Evolutionary conservation across 2,888 invertebrate species (phyloP).

Genomic region (Drosophila incognita): DNA sequence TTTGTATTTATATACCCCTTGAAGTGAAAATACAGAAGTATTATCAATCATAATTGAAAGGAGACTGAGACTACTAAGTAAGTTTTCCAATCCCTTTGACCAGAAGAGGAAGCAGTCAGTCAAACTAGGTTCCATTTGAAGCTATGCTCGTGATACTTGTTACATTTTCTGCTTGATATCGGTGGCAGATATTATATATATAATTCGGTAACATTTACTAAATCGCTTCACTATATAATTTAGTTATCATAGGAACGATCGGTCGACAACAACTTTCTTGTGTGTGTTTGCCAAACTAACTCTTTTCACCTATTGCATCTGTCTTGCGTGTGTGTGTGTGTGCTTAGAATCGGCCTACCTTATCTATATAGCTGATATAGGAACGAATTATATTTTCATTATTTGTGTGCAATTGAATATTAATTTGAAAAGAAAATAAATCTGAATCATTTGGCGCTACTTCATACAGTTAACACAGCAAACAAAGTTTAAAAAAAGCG

Average conservation of each 20-base stretch:
- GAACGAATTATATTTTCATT: background rate
- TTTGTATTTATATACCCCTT: constrained; percentile 37
- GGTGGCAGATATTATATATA: background rate
- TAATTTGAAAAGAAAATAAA: background rate
- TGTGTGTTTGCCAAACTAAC: constrained; percentile 10
- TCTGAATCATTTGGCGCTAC: background rate
- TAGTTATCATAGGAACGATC: constrained; percentile 13
- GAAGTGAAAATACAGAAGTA: constrained; percentile 16
- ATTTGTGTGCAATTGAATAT: background rate
- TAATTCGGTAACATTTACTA: background rate
- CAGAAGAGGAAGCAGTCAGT: constrained; percentile 5
- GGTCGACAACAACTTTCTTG: background rate
- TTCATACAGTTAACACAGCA: background rate
- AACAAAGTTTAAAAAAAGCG: constrained; percentile 9
- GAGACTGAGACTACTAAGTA: background rate
- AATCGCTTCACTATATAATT: constrained; percentile 2
- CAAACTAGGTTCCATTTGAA: constrained; percentile 5
- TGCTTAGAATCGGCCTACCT: constrained; percentile 1
- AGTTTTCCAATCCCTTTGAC: constrained; percentile 1
- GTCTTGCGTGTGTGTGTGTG: background rate
- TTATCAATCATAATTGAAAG: constrained; percentile 7
- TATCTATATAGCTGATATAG: background rate
- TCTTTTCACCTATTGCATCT: background rate
- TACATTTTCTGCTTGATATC: background rate
- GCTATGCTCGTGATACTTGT: constrained; percentile 6